Conservation (phyloP, 2,888 invertebrate genomes). For the Lymantria monacha region DNA sequence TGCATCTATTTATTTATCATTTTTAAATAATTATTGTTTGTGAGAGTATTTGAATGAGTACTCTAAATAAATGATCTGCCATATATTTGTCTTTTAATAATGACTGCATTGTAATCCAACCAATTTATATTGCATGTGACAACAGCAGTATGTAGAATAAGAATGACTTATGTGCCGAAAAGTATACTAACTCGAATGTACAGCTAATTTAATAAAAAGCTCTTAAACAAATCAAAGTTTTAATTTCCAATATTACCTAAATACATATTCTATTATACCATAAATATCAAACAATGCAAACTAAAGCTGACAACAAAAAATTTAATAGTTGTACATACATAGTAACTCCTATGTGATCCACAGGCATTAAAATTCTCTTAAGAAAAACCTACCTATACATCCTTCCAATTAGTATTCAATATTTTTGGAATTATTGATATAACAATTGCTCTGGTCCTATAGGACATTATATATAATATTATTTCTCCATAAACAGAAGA, state of each 20-base stretch:
- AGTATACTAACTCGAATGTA: constrained; percentile 83
- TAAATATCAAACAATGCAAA: constrained; percentile 1
- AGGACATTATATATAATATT: no score
- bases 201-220: constrained; percentile 82
- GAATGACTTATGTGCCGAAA: constrained; percentile 80
- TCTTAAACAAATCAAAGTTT: constrained; percentile 58
- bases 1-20: constrained; percentile 79
- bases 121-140: constrained; percentile 62
- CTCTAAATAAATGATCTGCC: constrained; percentile 81
- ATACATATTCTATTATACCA: constrained; percentile 3
- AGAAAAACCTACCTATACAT: no score
- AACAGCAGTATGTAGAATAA: constrained; percentile 73
- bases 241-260: constrained; percentile 30
- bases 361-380: no score
- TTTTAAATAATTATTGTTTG: constrained; percentile 72
- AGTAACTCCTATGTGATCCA: no score
- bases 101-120: constrained; percentile 74
- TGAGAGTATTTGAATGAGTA: constrained; percentile 74
- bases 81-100: constrained; percentile 78
- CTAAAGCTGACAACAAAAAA: not conserved
- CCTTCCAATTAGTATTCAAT: no score
- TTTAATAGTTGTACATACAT: no score
- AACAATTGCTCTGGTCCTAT: no score
- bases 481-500: no score
- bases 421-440: no score